Conservation (phyloP, 2,113 vertebrate genomes). For the Nycticebus coucang region DNA sequence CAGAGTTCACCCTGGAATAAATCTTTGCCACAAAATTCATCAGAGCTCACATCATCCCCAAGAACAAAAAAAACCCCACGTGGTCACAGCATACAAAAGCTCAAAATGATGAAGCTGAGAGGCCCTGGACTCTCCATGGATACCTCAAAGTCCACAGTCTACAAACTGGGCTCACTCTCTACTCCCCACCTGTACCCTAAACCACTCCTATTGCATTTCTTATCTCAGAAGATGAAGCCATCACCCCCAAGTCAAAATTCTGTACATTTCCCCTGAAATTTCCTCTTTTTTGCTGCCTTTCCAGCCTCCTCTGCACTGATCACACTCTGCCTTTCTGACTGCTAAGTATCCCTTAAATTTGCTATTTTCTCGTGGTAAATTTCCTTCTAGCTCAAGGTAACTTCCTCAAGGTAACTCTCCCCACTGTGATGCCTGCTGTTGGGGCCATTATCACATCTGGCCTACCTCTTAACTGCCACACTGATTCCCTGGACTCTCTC, state of each 20-base stretch:
- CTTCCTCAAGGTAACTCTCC: accelerated
- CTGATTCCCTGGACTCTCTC: neutral
- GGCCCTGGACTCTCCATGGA: neutral
- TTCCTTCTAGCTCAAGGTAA: too few species aligned
- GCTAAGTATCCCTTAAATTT: neutral
- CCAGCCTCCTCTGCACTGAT: neutral
- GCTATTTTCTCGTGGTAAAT: too few species aligned
- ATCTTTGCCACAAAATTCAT: neutral
- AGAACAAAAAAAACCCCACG: neutral
- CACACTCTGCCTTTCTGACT: neutral
- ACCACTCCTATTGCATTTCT: neutral
- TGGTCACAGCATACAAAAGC: neutral
- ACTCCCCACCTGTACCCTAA: neutral
- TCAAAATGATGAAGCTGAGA: neutral
- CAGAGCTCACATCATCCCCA: neutral
- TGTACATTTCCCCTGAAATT: neutral
- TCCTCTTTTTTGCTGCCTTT: neutral
- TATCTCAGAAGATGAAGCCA: neutral
- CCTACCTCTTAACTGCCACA: neutral
- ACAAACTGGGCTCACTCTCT: neutral
- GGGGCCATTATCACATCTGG: too few species aligned
- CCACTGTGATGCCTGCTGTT: too few species aligned
- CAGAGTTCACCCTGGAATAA: neutral
- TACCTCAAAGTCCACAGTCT: neutral
- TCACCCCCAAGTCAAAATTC: neutral